A percentile compares a stretch with the other conserved stretches of the same genome.
phyloP scores from a whole-genome alignment of 30 jellyfish, hydroid and myxozoan species.

The Sanderia malayensis region DNA sequence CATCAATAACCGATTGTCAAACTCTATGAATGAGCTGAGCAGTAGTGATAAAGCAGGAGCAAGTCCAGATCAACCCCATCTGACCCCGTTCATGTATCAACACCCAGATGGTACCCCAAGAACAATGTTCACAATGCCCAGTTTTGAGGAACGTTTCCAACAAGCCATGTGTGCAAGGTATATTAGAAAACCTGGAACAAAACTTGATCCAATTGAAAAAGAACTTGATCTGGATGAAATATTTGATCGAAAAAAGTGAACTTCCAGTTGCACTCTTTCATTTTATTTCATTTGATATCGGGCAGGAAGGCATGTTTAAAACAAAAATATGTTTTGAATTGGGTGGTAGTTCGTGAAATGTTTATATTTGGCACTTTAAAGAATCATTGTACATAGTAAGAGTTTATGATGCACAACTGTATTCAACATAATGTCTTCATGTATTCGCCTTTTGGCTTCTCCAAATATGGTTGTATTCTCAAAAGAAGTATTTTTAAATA shows the following conservation, averaged over 20 bases:
- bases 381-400: too few species aligned
- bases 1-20: conserved; percentile 52
- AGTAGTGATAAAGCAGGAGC: neutral
- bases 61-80: conserved; percentile 11
- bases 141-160: conserved; percentile 41
- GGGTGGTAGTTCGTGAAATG: too few species aligned
- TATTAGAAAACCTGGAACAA: conserved; percentile 72
- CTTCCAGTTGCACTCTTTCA: too few species aligned
- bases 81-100: conserved; percentile 51
- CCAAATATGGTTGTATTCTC: too few species aligned
- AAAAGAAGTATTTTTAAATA: too few species aligned
- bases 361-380: too few species aligned
- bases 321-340: too few species aligned
- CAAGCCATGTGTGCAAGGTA: conserved; percentile 73
- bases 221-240: conserved; percentile 54
- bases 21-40: conserved; percentile 38
- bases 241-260: conserved; percentile 19
- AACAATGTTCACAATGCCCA: conserved; percentile 67
- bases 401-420: too few species aligned
- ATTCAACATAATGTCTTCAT: too few species aligned
- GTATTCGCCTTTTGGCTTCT: too few species aligned
- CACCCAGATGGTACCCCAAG: conserved; percentile 83
- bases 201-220: conserved; percentile 65
- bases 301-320: too few species aligned
- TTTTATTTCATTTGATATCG: too few species aligned